Evolutionary conservation across 2,888 invertebrate genomes (phyloP).

Genomic region (Xanthorhoe spadicearia): DNA sequence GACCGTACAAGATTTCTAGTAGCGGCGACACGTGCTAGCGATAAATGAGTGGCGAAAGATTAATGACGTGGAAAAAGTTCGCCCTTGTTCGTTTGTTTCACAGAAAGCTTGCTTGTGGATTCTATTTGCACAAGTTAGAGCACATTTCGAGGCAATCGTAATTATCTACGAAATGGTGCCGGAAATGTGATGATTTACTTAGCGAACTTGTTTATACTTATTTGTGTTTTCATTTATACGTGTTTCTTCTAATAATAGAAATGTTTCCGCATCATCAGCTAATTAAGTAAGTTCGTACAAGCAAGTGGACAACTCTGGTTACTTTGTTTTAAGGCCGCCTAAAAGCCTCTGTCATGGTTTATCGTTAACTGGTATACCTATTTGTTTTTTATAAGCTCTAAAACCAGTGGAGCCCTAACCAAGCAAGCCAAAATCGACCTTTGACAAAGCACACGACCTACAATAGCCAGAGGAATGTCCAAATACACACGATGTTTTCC

Average conservation of each 20-base stretch:
- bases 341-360: too few species aligned
- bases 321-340: too few species aligned
- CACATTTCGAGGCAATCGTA: conserved; percentile 34
- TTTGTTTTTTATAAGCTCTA: too few species aligned
- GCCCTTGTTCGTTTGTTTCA: conserved; percentile 54
- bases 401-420: too few species aligned
- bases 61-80: conserved; percentile 66
- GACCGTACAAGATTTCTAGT: conserved; percentile 58
- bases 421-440: too few species aligned
- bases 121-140: conserved; percentile 53
- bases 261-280: neutral
- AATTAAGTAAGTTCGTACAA: too few species aligned
- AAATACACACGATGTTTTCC: too few species aligned
- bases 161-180: conserved; percentile 35
- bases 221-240: neutral
- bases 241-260: neutral
- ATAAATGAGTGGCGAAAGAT: conserved; percentile 66
- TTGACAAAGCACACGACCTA: too few species aligned
- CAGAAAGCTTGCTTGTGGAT: conserved; percentile 44
- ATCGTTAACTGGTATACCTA: too few species aligned
- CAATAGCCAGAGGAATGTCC: too few species aligned
- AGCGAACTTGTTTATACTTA: conserved; percentile 16
- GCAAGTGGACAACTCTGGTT: too few species aligned
- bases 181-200: conserved; percentile 32
- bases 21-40: conserved; percentile 61